Base-by-base conservation (phyloP, 2,797 vertebrate genomes). In the Anabas testudineus region DNA sequence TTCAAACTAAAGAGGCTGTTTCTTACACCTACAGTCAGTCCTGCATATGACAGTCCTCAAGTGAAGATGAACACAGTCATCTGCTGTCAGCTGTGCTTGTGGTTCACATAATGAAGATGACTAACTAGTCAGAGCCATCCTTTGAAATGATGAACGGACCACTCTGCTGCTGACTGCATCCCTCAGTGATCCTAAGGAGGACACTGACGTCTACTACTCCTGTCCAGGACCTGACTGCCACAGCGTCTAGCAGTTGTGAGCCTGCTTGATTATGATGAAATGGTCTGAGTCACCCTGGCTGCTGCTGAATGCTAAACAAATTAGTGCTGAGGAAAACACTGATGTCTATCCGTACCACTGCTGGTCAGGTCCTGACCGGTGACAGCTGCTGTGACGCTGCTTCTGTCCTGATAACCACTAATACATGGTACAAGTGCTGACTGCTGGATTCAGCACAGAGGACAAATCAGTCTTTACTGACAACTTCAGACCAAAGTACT, bases 21-120 rank as follows among this genome's bases (percentile, higher is more conserved):
- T 5, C 8, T 22, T 47, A 8, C 45, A 22, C 32, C 28, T 22
- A 37, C 43, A 57, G 43, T 67, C 36, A 55, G 26, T 18, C 47
- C 52, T 69, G 14, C 16, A 39, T 45, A 41, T 32, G 41, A 55
- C 18, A 57, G n/a, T n/a, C n/a, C n/a, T n/a, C n/a, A 1, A 30
- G 37, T 1, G 6, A 41, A 73, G 52, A 58, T 26, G 41, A 65
- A 53, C 30, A 37, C 34, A 55, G 42, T 51, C 74, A 59, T 51
- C 54, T 41, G 32, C 42, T 53, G 60, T 72, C 59, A 65, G 36
- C 53, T 45, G 28, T 36, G 37, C 37, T 7, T n/a, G 42, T 48
- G 7, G 47, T 10, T 55, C 32, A 34, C 36, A 24, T 41, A n/a
- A 52, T 30, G 51, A 63, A 6, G 39, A 57, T 41, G 72, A 59